Conservation (phyloP, 92 coral and sea anemone species). For the Palythoa grandis region DNA sequence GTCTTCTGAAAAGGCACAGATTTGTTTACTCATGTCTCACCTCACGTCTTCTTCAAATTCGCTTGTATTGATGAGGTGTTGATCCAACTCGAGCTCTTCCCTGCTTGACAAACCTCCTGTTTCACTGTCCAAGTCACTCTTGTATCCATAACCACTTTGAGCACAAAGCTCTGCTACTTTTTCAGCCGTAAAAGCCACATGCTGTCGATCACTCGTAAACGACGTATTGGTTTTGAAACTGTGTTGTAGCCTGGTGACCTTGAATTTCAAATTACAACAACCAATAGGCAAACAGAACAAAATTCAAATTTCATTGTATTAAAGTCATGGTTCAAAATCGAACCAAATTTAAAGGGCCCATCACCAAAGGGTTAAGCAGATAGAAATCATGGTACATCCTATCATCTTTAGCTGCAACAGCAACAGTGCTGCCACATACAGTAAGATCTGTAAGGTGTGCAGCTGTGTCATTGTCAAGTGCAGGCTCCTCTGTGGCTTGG, state of each 20-base stretch:
- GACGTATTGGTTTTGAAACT: conserved; percentile 1
- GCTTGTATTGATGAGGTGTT: conserved; percentile 18
- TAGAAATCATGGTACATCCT: neutral
- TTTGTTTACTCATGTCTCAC: conserved; percentile 10
- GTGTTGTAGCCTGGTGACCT: neutral
- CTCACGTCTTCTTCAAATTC: conserved; percentile 4
- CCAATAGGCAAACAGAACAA: conserved; percentile 6
- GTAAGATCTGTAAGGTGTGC: neutral
- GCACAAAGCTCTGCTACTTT: neutral
- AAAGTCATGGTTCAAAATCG: neutral
- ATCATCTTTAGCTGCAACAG: neutral
- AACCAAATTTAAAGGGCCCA: conserved; percentile 11
- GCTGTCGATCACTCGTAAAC: neutral
- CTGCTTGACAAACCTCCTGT: conserved; percentile 6
- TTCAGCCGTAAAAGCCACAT: conserved; percentile 5
- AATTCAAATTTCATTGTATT: neutral
- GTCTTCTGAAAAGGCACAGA: neutral
- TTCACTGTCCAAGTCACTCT: conserved; percentile 4
- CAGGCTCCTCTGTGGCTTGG: neutral
- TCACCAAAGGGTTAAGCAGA: neutral
- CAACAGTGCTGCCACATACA: neutral
- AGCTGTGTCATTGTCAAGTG: neutral
- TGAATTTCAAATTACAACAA: neutral
- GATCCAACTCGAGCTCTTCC: conserved; percentile 13
- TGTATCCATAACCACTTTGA: conserved; percentile 5